Conservation (phyloP, 2,888 invertebrate genomes). For the Eupithecia tripunctaria region DNA sequence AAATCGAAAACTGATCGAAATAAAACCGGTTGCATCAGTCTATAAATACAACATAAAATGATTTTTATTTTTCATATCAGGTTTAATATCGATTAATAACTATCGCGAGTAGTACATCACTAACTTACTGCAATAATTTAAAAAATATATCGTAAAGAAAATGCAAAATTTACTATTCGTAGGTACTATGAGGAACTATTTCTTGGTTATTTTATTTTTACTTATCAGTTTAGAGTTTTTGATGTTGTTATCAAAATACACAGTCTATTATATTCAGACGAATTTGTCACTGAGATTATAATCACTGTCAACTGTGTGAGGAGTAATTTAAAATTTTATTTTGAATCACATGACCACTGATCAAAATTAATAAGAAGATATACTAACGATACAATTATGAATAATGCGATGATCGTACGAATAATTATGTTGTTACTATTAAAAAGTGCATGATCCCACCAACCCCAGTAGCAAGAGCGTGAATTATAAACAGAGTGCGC, state of each 20-base stretch:
- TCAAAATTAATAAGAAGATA: slow-evolving; percentile 54
- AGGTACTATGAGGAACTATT: slow-evolving; percentile 85
- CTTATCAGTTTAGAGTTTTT: slow-evolving; percentile 67
- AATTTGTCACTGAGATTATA: slow-evolving; percentile 69
- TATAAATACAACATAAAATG: slow-evolving; percentile 10
- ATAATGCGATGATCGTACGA: slow-evolving; percentile 58
- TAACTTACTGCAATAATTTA: slow-evolving; percentile 77
- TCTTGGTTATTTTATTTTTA: slow-evolving; percentile 75
- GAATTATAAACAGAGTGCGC: slow-evolving; percentile 29
- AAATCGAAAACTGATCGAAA: slow-evolving; percentile 34
- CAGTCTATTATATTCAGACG: slow-evolving; percentile 72
- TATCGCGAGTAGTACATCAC: slow-evolving; percentile 71
- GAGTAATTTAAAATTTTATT: slow-evolving; percentile 30
- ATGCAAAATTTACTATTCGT: slow-evolving; percentile 83
- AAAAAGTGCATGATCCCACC: slow-evolving; percentile 44
- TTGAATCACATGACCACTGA: slow-evolving; percentile 53
- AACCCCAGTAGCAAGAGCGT: slow-evolving; percentile 44
- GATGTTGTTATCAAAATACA: slow-evolving; percentile 81
- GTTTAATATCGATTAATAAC: slow-evolving; percentile 53
- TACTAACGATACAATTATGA: slow-evolving; percentile 56
- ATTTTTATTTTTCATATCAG: slow-evolving; percentile 52
- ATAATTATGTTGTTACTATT: slow-evolving; percentile 40
- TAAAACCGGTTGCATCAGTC: slow-evolving; percentile 16
- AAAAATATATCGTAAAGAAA: slow-evolving; percentile 76
- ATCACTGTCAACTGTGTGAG: slow-evolving; percentile 52